phyloP scores from a whole-genome alignment of 2,797 vertebrate species.

The Ataeniobius toweri region DNA sequence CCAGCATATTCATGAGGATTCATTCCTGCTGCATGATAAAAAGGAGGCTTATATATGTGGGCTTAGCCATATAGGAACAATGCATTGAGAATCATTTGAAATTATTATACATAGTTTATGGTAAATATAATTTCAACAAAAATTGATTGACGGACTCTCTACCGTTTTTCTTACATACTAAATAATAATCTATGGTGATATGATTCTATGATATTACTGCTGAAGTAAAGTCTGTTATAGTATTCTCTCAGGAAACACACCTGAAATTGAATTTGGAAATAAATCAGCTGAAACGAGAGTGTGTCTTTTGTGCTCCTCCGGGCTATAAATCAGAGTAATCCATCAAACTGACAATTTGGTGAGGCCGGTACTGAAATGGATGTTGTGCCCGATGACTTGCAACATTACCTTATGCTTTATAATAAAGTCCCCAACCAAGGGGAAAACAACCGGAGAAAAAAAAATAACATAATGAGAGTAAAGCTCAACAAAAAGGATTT shows the following conservation, averaged over 20 bases:
- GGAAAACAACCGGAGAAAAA: constrained; percentile 1
- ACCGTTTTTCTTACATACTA: background rate
- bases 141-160: constrained; percentile 3
- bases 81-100: constrained; percentile 8
- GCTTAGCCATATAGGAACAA: constrained; percentile 17
- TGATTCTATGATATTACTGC: background rate
- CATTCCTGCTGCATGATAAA: constrained; percentile 53
- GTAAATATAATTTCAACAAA: constrained; percentile 10
- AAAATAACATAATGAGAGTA: background rate
- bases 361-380: background rate
- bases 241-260: background rate
- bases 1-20: constrained; percentile 51
- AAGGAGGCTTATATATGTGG: constrained; percentile 18
- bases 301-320: constrained; percentile 19
- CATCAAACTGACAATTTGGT: constrained; percentile 23
- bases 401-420: background rate
- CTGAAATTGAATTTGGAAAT: constrained; percentile 14
- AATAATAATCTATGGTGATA: constrained; percentile 11
- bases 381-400: constrained; percentile 14
- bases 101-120: background rate
- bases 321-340: constrained; percentile 19
- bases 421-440: constrained; percentile 3
- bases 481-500: background rate
- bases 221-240: background rate
- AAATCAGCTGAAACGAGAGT: constrained; percentile 1